Evolutionary conservation across 2,113 vertebrate genomes (phyloP), one percentile per base, ranked within the genome.

Genomic region (Heliornis fulica): DNA sequence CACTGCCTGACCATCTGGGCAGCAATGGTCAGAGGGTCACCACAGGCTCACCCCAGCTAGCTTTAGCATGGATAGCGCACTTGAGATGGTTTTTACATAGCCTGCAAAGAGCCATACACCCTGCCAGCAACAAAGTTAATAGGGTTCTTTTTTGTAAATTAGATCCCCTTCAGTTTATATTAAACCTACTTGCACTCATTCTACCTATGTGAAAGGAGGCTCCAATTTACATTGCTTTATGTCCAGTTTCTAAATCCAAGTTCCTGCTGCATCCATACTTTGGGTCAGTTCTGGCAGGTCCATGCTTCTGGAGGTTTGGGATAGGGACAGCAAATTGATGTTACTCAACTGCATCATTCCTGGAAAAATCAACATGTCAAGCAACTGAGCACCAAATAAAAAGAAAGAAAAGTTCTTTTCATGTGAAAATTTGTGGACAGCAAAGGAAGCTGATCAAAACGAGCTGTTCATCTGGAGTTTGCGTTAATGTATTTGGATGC

Each of bases 1-100:
- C 5, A 3, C 16, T n/a, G 4, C 22, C 31, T 0, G 0, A 15
- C 12, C 2, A 32, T 19, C 10, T 4, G 2, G 20, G 56, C 40
- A n/a, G 36, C 57, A 19, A 3, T 0, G 2, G 63, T 31, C 2
- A 0, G 8, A 70, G 69, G 4, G 13, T 21, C 57, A 43, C 17
- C 1, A 1, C 32, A n/a, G n/a, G 21, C 40, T 32, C 40, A n/a
- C 5, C 21, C 12, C 19, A 46, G 7, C 15, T 3, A 23, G 28
- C 31, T 78, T 45, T 66, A 71, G 29, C 31, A 29, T 53, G 18
- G 48, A 26, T 5, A 10, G 32, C 2, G 36, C 31, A 9, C 15
- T 41, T 21, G 32, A 34, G 32, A 15, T 8, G 5, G 11, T 36
- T 71, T 65, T 59, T 17, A 10, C 2, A 7, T 0, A 41, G 51